Conservation (phyloP, 37 sponge, comb jelly and placozoan species). For the Mnemiopsis leidyi region DNA sequence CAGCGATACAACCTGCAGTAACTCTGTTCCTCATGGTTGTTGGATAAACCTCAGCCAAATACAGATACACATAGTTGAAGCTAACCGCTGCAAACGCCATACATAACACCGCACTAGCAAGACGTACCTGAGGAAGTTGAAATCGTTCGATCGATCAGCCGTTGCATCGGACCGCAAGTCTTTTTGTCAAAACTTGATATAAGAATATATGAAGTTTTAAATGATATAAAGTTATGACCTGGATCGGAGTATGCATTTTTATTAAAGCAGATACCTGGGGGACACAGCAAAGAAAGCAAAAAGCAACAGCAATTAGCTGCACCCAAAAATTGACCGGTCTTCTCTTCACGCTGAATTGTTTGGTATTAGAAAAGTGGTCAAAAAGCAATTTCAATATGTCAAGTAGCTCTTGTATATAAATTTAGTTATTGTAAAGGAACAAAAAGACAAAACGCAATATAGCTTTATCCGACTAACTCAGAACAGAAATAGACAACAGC, state of each 20-base stretch:
- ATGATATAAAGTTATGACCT: too few relatives aligned
- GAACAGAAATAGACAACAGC: neutral
- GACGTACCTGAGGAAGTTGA: neutral
- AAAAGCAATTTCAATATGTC: neutral
- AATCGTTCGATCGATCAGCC: too few relatives aligned
- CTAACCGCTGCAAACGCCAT: constrained; percentile 59
- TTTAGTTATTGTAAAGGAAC: too few relatives aligned
- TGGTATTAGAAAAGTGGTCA: neutral
- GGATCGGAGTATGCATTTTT: too few relatives aligned
- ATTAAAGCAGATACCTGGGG: too few relatives aligned
- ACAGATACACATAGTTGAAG: constrained; percentile 49
- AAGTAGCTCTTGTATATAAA: too few relatives aligned
- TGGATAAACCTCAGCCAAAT: constrained; percentile 36
- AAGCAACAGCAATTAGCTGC: neutral
- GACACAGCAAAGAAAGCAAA: constrained; percentile 28
- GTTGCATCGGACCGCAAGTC: too few relatives aligned
- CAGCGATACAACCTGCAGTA: constrained; percentile 21
- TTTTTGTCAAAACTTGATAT: too few relatives aligned
- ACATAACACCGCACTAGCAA: neutral
- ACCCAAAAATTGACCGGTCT: neutral
- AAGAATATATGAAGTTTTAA: too few relatives aligned
- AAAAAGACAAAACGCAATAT: too few relatives aligned
- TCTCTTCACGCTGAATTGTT: neutral
- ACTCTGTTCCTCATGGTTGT: constrained; percentile 23
- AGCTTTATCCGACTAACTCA: neutral